Conservation (phyloP, 2,888 invertebrate genomes). For the Mythimna vitellina region DNA sequence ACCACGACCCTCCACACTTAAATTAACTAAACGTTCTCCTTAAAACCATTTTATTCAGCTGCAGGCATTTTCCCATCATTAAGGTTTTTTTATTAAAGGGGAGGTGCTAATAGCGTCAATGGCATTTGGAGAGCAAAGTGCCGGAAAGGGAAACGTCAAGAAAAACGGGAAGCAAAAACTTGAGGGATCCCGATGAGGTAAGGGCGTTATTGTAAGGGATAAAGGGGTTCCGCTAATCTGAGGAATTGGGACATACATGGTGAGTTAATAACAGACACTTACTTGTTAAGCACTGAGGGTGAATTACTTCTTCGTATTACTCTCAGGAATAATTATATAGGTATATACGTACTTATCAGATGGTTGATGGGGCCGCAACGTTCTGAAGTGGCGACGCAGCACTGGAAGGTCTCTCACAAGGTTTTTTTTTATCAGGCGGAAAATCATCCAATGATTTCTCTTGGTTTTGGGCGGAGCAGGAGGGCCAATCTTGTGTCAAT, state of each 20-base stretch:
- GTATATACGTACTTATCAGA: no score
- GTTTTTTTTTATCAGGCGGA: no score
- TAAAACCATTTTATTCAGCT: constrained; percentile 51
- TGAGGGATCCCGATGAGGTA: constrained; percentile 21
- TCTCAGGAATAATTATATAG: no score
- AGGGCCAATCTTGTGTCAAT: no score
- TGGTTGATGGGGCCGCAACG: no score
- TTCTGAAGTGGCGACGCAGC: no score
- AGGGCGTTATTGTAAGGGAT: constrained; percentile 31
- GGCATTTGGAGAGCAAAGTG: constrained; percentile 46
- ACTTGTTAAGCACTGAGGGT: neutral
- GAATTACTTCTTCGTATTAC: neutral
- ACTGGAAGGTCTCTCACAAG: no score
- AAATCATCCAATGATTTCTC: no score
- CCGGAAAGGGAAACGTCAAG: constrained; percentile 30
- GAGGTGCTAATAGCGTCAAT: constrained; percentile 56
- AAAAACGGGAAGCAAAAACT: constrained; percentile 55
- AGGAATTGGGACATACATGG: neutral
- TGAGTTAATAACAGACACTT: constrained; percentile 2
- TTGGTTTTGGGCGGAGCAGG: no score
- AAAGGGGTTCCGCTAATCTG: constrained; percentile 40
- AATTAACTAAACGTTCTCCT: constrained; percentile 32
- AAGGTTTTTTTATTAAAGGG: constrained; percentile 48
- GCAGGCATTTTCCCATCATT: constrained; percentile 55
- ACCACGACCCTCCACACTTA: constrained; percentile 29